Base-by-base conservation (phyloP, 2,888 invertebrate species). In the Agrochola macilenta region DNA sequence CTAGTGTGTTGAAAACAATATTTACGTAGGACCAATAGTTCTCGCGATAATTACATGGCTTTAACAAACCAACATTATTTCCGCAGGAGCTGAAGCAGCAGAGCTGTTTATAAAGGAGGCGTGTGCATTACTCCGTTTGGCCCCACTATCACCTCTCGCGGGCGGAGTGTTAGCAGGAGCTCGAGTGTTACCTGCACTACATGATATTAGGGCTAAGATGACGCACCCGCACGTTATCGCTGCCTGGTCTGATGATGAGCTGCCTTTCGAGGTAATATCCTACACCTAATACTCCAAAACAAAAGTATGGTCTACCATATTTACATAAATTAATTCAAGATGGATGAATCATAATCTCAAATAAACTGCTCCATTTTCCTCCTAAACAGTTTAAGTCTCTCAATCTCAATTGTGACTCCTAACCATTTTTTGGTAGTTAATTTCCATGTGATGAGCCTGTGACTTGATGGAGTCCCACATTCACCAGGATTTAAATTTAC, bases 171-270 rank as follows among this genome's bases (percentile, higher is more conserved):
- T 98, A 92, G 99, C 99, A 46, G 99, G 99, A 68, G 99, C 99
- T 91, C 98, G 98, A 54, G 99, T 99, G 68, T 97, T 99, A 89
- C 99, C 99, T 30, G 99, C 99, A 63, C 97, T 99, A 80, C 97
- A 99, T 81, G 99, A 99, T 95, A 99, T 99, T 86, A 92, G 96
- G 81, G 93, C 95, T 87, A 97, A 97, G 92, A 96, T 97, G 96
- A 92, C 96, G 82, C 96, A 97, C 81, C 97, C 97, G 81, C 96
- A 97, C 91, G 99, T 99, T 66, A 97, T 98, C 72, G 98, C 98
- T 74, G 99, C 99, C 89, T 99, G 99, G 99, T 98, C 98, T 90
- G 98, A 98, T 92, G 99, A 99, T 93, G 99, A 99, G 97, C 97
- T 99, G 91, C 99, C 99, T 7, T 98, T 99, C 0, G 96, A 96